phyloP scores from a whole-genome alignment of 2,797 vertebrate genomes.

The Diplodus puntazzo region DNA sequence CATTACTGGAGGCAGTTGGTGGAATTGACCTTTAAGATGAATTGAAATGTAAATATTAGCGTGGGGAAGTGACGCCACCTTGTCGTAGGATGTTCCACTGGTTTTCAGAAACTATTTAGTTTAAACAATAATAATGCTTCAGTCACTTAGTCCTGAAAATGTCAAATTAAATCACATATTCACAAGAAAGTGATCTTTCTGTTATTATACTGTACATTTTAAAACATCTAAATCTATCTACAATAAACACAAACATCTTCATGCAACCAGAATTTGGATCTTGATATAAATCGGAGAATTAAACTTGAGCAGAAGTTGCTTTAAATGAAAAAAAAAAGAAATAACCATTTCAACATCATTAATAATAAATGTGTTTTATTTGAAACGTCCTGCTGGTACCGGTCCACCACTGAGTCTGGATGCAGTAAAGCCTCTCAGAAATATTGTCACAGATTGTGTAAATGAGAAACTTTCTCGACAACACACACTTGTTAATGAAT shows the following conservation, averaged over 20 bases:
- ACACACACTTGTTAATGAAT: slow-evolving; percentile 74
- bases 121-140: no score
- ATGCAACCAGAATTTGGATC: neutral
- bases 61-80: no score
- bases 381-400: neutral
- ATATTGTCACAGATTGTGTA: slow-evolving; percentile 54
- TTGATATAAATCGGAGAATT: neutral
- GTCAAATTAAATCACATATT: neutral
- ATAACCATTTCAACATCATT: slow-evolving; percentile 9
- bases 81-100: no score
- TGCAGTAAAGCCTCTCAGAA: slow-evolving; percentile 27
- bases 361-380: slow-evolving; percentile 33
- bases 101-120: no score
- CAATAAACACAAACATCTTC: neutral
- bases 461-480: slow-evolving; percentile 62
- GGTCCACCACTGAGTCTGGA: neutral
- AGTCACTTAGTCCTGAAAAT: no score
- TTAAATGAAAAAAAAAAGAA: neutral
- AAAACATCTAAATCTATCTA: neutral
- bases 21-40: no score
- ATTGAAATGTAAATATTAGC: no score
- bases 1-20: no score
- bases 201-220: neutral
- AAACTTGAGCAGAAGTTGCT: neutral
- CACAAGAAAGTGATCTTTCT: neutral